Percentiles rank a stretch among this genome's conserved stretches.
These are phyloP conservation scores for Ceuthmochares aereus DNA, from an alignment of 2,113 vertebrate genomes.

Conservation along the genomic window DNA sequence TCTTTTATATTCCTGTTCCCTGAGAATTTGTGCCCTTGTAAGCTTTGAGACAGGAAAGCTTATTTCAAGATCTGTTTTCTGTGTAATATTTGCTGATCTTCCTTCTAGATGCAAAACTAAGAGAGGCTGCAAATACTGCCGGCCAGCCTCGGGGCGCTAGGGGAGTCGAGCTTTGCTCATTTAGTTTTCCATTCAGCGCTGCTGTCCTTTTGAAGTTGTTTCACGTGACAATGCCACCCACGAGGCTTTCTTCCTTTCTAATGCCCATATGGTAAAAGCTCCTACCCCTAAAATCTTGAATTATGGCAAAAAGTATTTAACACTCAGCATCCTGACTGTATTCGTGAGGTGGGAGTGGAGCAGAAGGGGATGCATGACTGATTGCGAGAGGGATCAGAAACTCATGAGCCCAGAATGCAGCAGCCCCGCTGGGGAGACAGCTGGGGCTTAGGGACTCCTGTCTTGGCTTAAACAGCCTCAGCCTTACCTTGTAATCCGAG, in stretches of 20 bases:
- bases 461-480: neutral
- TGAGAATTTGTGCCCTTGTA: neutral
- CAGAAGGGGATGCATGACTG: neutral
- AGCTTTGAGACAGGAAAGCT: slow-evolving; percentile 13
- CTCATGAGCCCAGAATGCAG: neutral
- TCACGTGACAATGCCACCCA: neutral
- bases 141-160: neutral
- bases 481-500: neutral
- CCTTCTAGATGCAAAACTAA: slow-evolving; percentile 16
- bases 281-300: neutral
- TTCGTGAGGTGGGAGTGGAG: neutral
- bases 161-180: neutral
- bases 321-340: neutral
- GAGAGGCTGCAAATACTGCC: neutral
- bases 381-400: neutral
- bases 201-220: neutral
- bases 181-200: neutral
- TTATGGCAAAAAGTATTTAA: neutral
- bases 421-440: neutral
- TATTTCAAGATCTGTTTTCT: slow-evolving; percentile 18
- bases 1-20: neutral
- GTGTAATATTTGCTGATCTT: neutral
- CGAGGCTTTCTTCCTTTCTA: neutral
- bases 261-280: neutral
- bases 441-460: neutral